Evolutionary conservation across 2,113 vertebrate genomes (phyloP), one percentile per base, ranked within the genome.

Genomic region (Taxidea taxus): DNA sequence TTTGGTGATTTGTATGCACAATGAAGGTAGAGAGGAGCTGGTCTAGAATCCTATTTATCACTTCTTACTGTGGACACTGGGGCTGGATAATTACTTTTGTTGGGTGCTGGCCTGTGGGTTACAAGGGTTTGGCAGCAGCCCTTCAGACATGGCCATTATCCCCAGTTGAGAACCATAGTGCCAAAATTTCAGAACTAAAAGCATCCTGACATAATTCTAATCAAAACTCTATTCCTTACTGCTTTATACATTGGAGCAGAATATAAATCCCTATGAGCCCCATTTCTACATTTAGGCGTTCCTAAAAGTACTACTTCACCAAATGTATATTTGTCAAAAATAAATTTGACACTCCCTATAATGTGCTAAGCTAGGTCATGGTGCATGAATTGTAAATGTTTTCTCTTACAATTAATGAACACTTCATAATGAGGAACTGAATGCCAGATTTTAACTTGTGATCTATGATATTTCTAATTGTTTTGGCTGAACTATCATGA

Each of bases 161-260:
- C 42, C 18, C 31, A 75, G 6, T 18, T 39, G 12, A 49, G 54
- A 74, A 62, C 13, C 66, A 62, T 3, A 16, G 12, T 11, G 1
- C 7, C 13, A 62, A 42, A 91, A 44, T 49, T 72, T 60, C 21
- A 84, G 34, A 85, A 75, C 34, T 51, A 7, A 10, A 87, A 72
- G 3, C 0, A 72, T 56, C 66, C n/a, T 8, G n/a, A 56, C 16
- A 39, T 29, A 31, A 72, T 72, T 51, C 34, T 47, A 51, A 68
- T 37, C 14, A 68, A 51, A 34, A 27, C 4, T 27, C 34, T 34
- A 7, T 87, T 29, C 81, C 8, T 5, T 14, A 11, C 9, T 7
- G 4, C 13, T 42, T 29, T 72, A 14, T 42, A 39, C 39, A 0
- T 0, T 37, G 21, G 4, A 31, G 49, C 3, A 56, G 6, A 31